Percentiles rank a stretch among this genome's conserved stretches.
Conservation (phyloP, 1,140 invertebrate species). For the Drosophila arawakana region DNA sequence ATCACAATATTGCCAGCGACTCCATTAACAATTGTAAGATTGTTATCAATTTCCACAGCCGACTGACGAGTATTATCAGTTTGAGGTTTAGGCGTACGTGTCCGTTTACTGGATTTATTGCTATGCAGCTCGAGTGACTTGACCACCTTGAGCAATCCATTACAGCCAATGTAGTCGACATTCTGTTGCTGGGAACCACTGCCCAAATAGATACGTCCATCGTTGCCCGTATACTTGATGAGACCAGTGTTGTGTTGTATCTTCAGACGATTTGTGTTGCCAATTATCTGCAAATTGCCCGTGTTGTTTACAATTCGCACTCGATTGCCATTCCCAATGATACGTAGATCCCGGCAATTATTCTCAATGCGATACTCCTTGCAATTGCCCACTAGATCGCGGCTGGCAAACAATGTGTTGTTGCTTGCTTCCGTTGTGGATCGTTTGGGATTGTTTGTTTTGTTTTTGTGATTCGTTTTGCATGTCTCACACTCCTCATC, state of each 20-base stretch:
- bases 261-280: slow-evolving; percentile 72
- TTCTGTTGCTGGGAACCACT: slow-evolving; percentile 63
- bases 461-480: slow-evolving; percentile 46
- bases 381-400: slow-evolving; percentile 76
- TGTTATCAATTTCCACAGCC: slow-evolving; percentile 63
- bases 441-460: slow-evolving; percentile 32
- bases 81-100: slow-evolving; percentile 12
- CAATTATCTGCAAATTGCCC: slow-evolving; percentile 70
- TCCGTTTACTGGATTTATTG: slow-evolving; percentile 44
- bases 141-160: slow-evolving; percentile 76
- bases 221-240: slow-evolving; percentile 76
- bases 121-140: slow-evolving; percentile 60
- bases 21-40: slow-evolving; percentile 61
- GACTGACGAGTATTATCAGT: neutral
- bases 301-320: slow-evolving; percentile 67
- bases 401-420: slow-evolving; percentile 43
- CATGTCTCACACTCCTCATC: slow-evolving; percentile 66
- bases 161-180: slow-evolving; percentile 79
- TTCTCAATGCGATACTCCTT: slow-evolving; percentile 80
- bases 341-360: slow-evolving; percentile 66
- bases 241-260: slow-evolving; percentile 66
- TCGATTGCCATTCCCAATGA: slow-evolving; percentile 78
- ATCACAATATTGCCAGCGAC: slow-evolving; percentile 73
- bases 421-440: slow-evolving; percentile 12
- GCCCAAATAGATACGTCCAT: slow-evolving; percentile 77